Base-by-base conservation (phyloP, 2,888 invertebrate genomes). In the Caenorhabditis sp. region DNA sequence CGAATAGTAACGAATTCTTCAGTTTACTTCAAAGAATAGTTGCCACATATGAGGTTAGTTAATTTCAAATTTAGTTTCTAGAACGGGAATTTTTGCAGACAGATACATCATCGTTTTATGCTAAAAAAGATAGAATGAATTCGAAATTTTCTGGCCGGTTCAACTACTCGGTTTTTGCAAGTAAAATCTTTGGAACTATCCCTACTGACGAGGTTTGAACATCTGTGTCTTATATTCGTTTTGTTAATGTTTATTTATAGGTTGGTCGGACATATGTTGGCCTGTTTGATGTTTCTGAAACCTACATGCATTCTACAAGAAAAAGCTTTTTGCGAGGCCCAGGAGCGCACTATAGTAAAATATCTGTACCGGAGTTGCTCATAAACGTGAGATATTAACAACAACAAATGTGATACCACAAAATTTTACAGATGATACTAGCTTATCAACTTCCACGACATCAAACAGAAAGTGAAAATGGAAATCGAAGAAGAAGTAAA, bases 371-470 rank as follows among this genome's bases (percentile, higher is more conserved):
- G 3, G 70, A 70, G 36, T 55, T 70, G 24, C 14, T 70, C 6
- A 19, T 70, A 17, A 70, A 70, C 36, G 51, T 51, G 12, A 51
- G 21, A 51, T 12, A 50, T 50, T n/a, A 10, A 5, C n/a, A n/a
- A n/a, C 19, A 12, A 4, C n/a, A 50, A 36, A 36, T 36, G 6
- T 36, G 36, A 36, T 43, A 43, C 12, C 5, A 10, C 6, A 43
- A 43, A 10, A 43, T 43, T 43, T 17, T 43, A 3, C 59, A 58
- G 59, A 67, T 72, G 65, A 72, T 72, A 36, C 59, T 72, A 14
- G 68, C 72, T 12, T 72, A 72, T 58, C 72, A 72, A 19, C 24
- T 72, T 8, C 72, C 72, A 21, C 68, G 67, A 21, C 72, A 64
- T 23, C 65, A 51, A 43, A 59, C 62, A 23, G 59, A 61, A 62